Evolutionary conservation across 30 jellyfish, hydroid and myxozoan species (phyloP).

Genomic region (Clytia hemisphaerica): DNA sequence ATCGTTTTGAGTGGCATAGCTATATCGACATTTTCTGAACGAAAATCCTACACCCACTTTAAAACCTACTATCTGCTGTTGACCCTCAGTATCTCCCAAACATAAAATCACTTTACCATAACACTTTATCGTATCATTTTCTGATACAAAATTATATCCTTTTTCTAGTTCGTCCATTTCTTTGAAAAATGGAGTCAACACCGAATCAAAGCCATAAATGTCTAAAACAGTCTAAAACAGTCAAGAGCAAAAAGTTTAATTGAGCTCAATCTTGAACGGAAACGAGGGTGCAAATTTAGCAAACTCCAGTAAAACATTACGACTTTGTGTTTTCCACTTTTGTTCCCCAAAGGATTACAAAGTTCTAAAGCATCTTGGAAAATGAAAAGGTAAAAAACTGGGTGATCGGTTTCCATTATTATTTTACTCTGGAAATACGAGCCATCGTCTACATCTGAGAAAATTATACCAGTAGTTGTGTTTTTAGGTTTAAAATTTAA

Average conservation of each 20-base stretch:
- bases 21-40: conserved; percentile 15
- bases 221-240: conserved; percentile 1
- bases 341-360: conserved; percentile 22
- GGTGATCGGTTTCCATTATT: too few species aligned
- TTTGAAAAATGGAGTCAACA: background rate
- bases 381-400: background rate
- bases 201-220: conserved; percentile 12
- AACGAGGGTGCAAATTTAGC: conserved; percentile 7
- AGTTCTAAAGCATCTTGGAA: conserved; percentile 15
- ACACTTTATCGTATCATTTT: background rate
- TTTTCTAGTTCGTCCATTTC: background rate
- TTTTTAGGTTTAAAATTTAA: too few species aligned
- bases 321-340: conserved; percentile 22
- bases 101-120: conserved; percentile 26
- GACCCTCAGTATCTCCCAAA: conserved; percentile 26
- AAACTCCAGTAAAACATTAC: conserved; percentile 13
- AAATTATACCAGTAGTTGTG: too few species aligned
- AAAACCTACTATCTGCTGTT: conserved; percentile 18
- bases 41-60: conserved; percentile 32
- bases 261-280: conserved; percentile 8
- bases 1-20: background rate
- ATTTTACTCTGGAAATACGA: too few species aligned
- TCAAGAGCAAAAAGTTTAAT: conserved; percentile 21
- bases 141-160: background rate
- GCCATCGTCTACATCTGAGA: too few species aligned